Evolutionary conservation across 2,113 vertebrate genomes (phyloP), one percentile per base, ranked within the genome.

Genomic region (Montifringilla adamsi): DNA sequence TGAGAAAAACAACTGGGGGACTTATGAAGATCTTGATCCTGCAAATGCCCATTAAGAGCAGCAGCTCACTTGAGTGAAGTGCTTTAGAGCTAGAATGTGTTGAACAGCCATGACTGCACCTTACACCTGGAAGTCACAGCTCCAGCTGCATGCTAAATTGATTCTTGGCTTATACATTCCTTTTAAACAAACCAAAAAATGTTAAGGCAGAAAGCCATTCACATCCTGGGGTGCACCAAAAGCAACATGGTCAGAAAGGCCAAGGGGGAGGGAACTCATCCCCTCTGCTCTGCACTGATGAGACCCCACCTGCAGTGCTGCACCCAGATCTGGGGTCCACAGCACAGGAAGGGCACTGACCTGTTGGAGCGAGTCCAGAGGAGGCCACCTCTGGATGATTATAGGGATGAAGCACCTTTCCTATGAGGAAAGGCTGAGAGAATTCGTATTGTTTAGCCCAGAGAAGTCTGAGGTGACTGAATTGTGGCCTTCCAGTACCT

Each of bases 221-320:
- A 16, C 20, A 53, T 46, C n/a, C 37, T 46, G 60, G 13, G 37
- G 19, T 59, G 23, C 46, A 82, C 7, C 67, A 63, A 31, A 80
- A 56, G 13, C 9, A n/a, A 28, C 1, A 1, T n/a, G 37, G 15
- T 19, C 0, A 0, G 39, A 37, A 67, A 23, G 28, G 9, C 0
- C 1, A 33, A 46, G 52, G 39, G 39, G 13, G 39, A 60, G 13
- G 6, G 6, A 6, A 52, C 35, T 44, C 44, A 67, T 10, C 13
- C 18, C 15, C 28, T 35, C 41, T 63, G 16, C 9, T 55, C 66
- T 70, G 47, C 15, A 1, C 13, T 30, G 37, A 3, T 37, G 60
- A 59, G 15, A 39, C 7, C 23, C 15, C 18, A 24, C 15, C 52
- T 37, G 16, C 2, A 67, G 8, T 24, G 15, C 44, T 59, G 44